Evolutionary conservation across 2,888 invertebrate genomes (phyloP).

Genomic region (Acleris cristana): DNA sequence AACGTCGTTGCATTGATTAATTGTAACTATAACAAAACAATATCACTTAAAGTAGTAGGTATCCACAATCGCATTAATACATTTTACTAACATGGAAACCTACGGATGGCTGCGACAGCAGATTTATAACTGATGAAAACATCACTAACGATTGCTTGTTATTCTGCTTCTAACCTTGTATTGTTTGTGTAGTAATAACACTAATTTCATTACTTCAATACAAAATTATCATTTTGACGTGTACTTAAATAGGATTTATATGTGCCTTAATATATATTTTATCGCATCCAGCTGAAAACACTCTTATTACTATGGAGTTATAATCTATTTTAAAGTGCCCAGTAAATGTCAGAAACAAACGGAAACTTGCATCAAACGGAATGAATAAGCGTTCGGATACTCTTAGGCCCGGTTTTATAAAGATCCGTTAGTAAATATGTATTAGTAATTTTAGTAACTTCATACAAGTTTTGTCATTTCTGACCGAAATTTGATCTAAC

Average conservation of each 20-base stretch:
- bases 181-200: conserved; percentile 17
- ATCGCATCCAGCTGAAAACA: too few species aligned
- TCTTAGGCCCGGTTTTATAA: too few species aligned
- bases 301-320: too few species aligned
- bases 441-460: too few species aligned
- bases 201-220: conserved; percentile 18
- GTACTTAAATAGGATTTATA: background rate
- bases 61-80: background rate
- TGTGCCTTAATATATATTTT: too few species aligned
- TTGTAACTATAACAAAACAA: conserved; percentile 41
- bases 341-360: too few species aligned
- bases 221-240: conserved; percentile 19
- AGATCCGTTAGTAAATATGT: too few species aligned
- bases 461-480: too few species aligned
- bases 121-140: conserved; percentile 31
- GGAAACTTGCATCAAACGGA: too few species aligned
- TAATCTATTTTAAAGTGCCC: too few species aligned
- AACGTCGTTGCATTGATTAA: conserved; percentile 36
- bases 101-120: conserved; percentile 18
- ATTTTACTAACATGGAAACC: conserved; percentile 6
- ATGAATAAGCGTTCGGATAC: too few species aligned
- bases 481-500: too few species aligned
- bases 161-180: conserved; percentile 29
- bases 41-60: conserved; percentile 8
- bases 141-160: conserved; percentile 27